These are phyloP conservation scores for Perca fluviatilis DNA, from an alignment of 2,113 vertebrate species.

Conservation along the genomic window DNA sequence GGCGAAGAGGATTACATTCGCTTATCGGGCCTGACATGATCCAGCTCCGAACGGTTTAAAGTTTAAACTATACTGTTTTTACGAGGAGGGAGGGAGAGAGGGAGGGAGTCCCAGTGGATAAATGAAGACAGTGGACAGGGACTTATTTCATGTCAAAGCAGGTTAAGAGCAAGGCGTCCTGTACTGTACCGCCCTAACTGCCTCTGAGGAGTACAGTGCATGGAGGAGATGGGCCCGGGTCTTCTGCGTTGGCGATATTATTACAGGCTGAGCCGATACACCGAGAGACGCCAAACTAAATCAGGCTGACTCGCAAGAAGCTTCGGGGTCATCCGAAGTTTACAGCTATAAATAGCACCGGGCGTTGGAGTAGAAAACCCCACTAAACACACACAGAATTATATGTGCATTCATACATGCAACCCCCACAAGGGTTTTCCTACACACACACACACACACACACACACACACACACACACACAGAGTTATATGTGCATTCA, in stretches of 20 bases:
- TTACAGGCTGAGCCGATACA: conserved; percentile 46
- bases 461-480: neutral
- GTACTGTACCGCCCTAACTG: conserved; percentile 29
- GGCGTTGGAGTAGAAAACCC: conserved; percentile 4
- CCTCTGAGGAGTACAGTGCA: conserved; percentile 42
- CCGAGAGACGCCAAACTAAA: conserved; percentile 57
- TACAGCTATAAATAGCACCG: conserved; percentile 68
- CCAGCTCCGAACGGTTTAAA: conserved; percentile 10
- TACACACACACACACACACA: conserved; percentile 18
- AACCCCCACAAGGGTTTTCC: conserved; percentile 15
- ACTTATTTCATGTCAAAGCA: conserved; percentile 63
- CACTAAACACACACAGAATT: conserved; percentile 8
- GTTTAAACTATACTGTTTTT: conserved; percentile 32
- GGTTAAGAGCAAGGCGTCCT: conserved; percentile 30
- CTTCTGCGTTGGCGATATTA: conserved; percentile 48
- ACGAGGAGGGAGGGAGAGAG: neutral
- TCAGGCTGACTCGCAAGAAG: conserved; percentile 59
- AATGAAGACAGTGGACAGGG: conserved; percentile 35
- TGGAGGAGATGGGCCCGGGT: conserved; percentile 13
- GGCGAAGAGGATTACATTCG: conserved; percentile 8
- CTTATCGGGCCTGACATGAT: conserved; percentile 35
- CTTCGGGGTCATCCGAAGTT: conserved; percentile 72
- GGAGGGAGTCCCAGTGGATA: conserved; percentile 22
- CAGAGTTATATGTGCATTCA: too few relatives aligned
- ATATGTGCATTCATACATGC: conserved; percentile 30